Evolutionary conservation across 2,113 vertebrate genomes (phyloP).

Genomic region (Rutilus rutilus): DNA sequence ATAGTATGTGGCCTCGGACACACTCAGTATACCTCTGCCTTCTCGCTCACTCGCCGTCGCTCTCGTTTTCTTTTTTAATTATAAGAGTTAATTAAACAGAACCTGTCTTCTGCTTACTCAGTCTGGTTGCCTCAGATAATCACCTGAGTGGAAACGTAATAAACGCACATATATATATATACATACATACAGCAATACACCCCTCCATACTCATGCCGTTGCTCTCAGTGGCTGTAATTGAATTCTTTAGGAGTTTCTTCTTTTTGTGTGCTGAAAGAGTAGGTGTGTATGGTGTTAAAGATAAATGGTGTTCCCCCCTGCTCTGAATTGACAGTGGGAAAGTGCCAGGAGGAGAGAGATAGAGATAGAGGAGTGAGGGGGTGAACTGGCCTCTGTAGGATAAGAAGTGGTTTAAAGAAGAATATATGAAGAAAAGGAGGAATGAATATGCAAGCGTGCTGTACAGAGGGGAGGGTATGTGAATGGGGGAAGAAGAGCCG

Average conservation of each 20-base stretch:
- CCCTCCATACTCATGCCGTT: conserved; percentile 24
- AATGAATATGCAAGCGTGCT: conserved; percentile 6
- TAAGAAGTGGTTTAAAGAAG: conserved; percentile 39
- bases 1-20: not conserved
- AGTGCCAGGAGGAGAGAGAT: not conserved
- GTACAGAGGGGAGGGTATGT: not conserved
- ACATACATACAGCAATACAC: not conserved
- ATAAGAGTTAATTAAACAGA: conserved; percentile 55
- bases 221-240: conserved; percentile 38
- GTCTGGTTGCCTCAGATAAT: conserved; percentile 56
- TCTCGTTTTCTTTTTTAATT: conserved; percentile 17
- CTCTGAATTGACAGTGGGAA: conserved; percentile 19
- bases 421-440: conserved; percentile 9
- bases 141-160: conserved; percentile 24
- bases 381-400: conserved; percentile 23
- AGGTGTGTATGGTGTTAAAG: conserved; percentile 28
- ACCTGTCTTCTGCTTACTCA: conserved; percentile 47
- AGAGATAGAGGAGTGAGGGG: conserved; percentile 4
- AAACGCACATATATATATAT: not conserved
- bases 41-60: not conserved
- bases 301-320: conserved; percentile 29
- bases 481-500: not conserved
- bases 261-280: not conserved
- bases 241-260: conserved; percentile 44
- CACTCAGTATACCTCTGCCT: not conserved